Percentiles rank a stretch among this genome's conserved stretches.
Conservation (phyloP, 2,113 vertebrate genomes). For the Clinocottus analis region DNA sequence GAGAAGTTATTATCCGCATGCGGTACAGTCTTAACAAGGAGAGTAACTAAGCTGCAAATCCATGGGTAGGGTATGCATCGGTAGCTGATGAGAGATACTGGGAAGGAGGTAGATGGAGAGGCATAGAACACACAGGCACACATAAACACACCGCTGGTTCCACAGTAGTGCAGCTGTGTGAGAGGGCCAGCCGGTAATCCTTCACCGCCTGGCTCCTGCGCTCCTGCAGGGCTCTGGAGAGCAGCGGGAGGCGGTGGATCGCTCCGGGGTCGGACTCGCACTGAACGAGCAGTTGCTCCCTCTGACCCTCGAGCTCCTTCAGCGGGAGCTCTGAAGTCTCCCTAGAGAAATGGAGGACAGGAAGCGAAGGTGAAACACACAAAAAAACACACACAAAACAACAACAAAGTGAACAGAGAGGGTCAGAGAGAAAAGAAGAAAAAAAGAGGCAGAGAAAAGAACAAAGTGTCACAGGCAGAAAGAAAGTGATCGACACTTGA, state of each 20-base stretch:
- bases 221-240: constrained; percentile 77
- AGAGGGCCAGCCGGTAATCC: constrained; percentile 76
- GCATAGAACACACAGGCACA: not conserved
- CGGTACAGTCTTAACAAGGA: not conserved
- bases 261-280: constrained; percentile 71
- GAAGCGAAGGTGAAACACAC: constrained; percentile 7
- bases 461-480: constrained; percentile 18
- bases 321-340: constrained; percentile 66
- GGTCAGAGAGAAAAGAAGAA: not conserved
- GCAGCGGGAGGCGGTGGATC: constrained; percentile 71
- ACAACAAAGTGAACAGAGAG: not conserved
- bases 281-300: constrained; percentile 72
- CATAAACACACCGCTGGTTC: constrained; percentile 83
- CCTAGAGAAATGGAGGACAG: constrained; percentile 65
- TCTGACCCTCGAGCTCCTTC: constrained; percentile 30
- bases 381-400: constrained; percentile 9
- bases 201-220: constrained; percentile 61
- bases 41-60: not conserved
- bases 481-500: constrained; percentile 19
- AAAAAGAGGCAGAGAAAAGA: not conserved
- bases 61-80: not conserved
- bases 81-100: not conserved
- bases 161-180: constrained; percentile 76
- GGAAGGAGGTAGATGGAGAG: not conserved
- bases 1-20: not conserved